Percentiles rank a stretch among this genome's conserved stretches.
These are phyloP conservation scores for Ceratosolen fusciceps DNA, from an alignment of 1,140 invertebrate genomes.

Conservation along the genomic window DNA sequence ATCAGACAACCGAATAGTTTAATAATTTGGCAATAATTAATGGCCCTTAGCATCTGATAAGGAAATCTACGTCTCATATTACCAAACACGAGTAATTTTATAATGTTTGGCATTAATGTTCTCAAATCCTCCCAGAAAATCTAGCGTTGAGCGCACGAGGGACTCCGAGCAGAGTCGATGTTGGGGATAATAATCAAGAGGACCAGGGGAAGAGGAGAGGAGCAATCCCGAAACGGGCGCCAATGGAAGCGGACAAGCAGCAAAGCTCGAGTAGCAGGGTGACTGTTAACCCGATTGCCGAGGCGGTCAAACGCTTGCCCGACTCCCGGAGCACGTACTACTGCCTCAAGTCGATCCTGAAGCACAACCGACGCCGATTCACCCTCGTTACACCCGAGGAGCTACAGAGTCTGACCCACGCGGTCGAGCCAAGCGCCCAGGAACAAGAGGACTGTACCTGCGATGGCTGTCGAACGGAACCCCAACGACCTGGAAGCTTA, in stretches of 20 bases:
- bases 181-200: background rate
- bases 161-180: background rate
- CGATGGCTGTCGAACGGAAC: conserved; percentile 17
- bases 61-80: no score
- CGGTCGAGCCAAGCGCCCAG: background rate
- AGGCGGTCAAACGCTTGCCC: conserved; percentile 54
- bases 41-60: no score
- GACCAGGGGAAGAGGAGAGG: conserved; percentile 47
- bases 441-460: conserved; percentile 8
- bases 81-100: no score
- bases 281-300: conserved; percentile 60
- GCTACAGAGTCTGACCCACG: conserved; percentile 45
- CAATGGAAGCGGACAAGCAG: background rate
- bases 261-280: conserved; percentile 50
- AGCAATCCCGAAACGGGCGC: conserved; percentile 54
- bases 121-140: background rate
- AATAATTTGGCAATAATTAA: no score
- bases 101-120: no score
- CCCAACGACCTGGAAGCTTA: conserved; percentile 43
- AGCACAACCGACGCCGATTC: conserved; percentile 64
- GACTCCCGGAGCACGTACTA: conserved; percentile 61
- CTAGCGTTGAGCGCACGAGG: background rate
- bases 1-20: no score
- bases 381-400: conserved; percentile 65
- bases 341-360: conserved; percentile 67